Evolutionary conservation across 2,113 vertebrate genomes (phyloP).

Genomic region (Promerops cafer): DNA sequence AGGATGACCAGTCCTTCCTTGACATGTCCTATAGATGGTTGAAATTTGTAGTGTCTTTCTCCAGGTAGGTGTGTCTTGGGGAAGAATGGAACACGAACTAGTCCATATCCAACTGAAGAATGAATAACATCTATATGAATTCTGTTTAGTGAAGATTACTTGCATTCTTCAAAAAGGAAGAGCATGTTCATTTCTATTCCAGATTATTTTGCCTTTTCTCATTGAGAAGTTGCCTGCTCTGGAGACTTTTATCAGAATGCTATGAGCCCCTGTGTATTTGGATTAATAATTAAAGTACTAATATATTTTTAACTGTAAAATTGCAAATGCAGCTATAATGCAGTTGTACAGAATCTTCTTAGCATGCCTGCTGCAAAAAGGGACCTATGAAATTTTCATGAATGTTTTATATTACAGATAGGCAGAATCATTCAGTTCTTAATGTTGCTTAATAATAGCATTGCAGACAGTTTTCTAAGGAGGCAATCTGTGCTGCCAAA

Average conservation of each 20-base stretch:
- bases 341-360: neutral
- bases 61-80: neutral
- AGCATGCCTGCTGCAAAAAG: neutral
- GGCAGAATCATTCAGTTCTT: neutral
- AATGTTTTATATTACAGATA: neutral
- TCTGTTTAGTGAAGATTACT: neutral
- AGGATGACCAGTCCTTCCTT: neutral
- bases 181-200: neutral
- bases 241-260: neutral
- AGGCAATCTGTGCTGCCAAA: neutral
- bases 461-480: neutral
- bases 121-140: neutral
- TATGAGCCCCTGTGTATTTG: neutral
- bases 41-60: neutral
- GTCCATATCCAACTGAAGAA: neutral
- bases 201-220: neutral
- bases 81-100: neutral
- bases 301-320: constrained; percentile 23
- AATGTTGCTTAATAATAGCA: neutral
- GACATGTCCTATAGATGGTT: neutral
- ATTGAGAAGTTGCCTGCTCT: neutral
- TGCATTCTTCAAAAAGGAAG: neutral
- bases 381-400: neutral
- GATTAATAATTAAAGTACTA: constrained; percentile 18
- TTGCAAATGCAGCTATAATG: neutral